Evolutionary conservation across 1,140 invertebrate genomes (phyloP).

Genomic region (Drosophila sucinea): DNA sequence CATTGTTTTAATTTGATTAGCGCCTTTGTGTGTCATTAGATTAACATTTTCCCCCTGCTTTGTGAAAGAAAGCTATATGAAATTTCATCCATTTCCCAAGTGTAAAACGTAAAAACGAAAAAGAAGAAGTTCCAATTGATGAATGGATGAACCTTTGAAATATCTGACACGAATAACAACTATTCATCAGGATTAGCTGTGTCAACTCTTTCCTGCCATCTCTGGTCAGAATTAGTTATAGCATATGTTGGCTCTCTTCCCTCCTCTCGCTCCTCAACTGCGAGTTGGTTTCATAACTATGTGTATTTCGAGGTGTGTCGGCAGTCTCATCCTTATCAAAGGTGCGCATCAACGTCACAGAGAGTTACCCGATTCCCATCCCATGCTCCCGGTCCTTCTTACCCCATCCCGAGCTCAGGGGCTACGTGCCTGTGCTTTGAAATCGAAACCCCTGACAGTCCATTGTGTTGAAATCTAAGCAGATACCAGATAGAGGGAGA

Average conservation of each 20-base stretch:
- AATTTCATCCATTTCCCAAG: not conserved
- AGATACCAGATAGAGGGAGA: constrained; percentile 24
- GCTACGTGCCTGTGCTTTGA: constrained; percentile 68
- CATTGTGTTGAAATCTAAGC: constrained; percentile 79
- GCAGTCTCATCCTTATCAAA: constrained; percentile 68
- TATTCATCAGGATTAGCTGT: constrained; percentile 65
- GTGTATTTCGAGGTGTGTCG: constrained; percentile 47
- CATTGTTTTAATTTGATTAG: constrained; percentile 69
- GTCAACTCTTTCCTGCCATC: constrained; percentile 49
- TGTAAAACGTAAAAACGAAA: not conserved
- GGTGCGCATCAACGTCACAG: constrained; percentile 75
- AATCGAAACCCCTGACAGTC: constrained; percentile 68
- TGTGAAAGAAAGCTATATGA: constrained; percentile 9
- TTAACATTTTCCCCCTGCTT: constrained; percentile 26
- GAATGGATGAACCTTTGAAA: constrained; percentile 33
- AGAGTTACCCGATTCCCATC: constrained; percentile 30
- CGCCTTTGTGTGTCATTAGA: constrained; percentile 35
- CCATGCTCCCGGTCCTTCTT: constrained; percentile 6
- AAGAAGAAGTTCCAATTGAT: constrained; percentile 12
- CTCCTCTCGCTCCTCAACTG: constrained; percentile 4
- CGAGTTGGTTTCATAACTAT: constrained; percentile 43
- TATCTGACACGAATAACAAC: constrained; percentile 27
- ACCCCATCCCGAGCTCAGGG: constrained; percentile 21
- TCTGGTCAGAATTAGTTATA: constrained; percentile 7
- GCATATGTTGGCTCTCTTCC: not conserved